These are phyloP conservation scores for Hippocampus kuda DNA, from an alignment of 2,797 vertebrate genomes.

Conservation along the genomic window DNA sequence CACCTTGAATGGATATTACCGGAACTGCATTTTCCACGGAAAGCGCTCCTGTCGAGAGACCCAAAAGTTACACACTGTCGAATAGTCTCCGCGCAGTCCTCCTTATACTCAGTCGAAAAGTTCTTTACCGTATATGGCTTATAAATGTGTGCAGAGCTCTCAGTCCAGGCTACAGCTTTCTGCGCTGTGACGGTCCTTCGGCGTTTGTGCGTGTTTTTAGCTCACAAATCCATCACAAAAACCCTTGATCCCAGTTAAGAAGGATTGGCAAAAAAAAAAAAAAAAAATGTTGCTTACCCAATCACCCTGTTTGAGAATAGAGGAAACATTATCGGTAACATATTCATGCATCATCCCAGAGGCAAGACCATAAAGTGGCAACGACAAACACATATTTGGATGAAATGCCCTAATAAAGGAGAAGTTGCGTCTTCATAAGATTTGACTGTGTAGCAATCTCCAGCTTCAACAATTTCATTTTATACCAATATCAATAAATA, in stretches of 20 bases:
- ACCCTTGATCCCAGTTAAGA: constrained; percentile 53
- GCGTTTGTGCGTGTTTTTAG: constrained; percentile 28
- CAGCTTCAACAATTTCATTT: too few species aligned
- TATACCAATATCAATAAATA: background rate
- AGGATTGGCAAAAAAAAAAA: constrained; percentile 43
- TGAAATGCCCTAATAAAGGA: background rate
- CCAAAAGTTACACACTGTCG: background rate
- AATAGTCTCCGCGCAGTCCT: background rate
- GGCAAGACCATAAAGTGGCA: background rate
- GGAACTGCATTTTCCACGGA: constrained; percentile 21
- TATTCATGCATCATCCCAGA: background rate
- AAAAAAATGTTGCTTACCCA: constrained; percentile 36
- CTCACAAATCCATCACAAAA: constrained; percentile 24
- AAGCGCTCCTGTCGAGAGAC: constrained; percentile 30
- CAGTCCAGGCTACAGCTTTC: constrained; percentile 9
- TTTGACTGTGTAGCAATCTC: too few species aligned
- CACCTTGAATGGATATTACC: constrained; percentile 21
- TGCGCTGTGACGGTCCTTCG: constrained; percentile 18
- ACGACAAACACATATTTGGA: background rate
- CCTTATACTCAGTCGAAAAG: background rate
- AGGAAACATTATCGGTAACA: background rate
- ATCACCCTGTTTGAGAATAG: constrained; percentile 36
- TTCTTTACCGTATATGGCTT: background rate
- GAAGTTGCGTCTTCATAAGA: background rate
- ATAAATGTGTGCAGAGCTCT: constrained; percentile 20